Evolutionary conservation across 2,113 vertebrate species (phyloP), one percentile per base, ranked within the genome.

Genomic region (Micronycteris hirsuta): DNA sequence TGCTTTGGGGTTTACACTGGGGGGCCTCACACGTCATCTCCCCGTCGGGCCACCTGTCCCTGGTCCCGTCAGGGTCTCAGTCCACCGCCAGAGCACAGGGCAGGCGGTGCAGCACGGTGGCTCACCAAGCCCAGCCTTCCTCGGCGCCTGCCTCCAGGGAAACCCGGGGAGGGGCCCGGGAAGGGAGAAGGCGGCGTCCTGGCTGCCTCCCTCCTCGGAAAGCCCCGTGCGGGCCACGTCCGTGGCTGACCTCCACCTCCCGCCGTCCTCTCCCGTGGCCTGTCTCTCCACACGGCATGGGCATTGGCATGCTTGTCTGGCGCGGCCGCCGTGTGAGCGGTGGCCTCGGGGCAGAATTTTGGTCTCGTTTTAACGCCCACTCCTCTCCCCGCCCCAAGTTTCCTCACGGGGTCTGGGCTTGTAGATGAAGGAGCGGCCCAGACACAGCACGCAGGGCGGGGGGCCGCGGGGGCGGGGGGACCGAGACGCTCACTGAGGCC

Each of bases 281-380:
- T 52, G n/a, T 38, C 14, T 45, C n/a, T 43, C 68, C 24, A 13
- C 7, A n/a, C 10, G 8, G n/a, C n/a, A n/a, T n/a, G n/a, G n/a
- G n/a, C n/a, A n/a, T n/a, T n/a, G n/a, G n/a, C n/a, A n/a, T n/a
- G n/a, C n/a, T n/a, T n/a, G n/a, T n/a, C n/a, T 49, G 20, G 49
- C 28, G 2, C 0, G 0, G 33, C 41, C 2, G 14, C 76, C 68
- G 3, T 0, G 47, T 4, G 68, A 20, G n/a, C 2, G 1, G 38
- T 31, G 22, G 13, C 12, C 78, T 20, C 20, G 10, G 65, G 38
- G 20, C 7, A 2, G 38, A 4, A 10, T 4, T 7, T 5, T 13
- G 6, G 41, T 0, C 22, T 33, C 7, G 0, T 52, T 5, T 8
- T 17, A 11, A 63, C 5, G 2, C 9, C 3, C 70, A 43, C 22